These are phyloP conservation scores for Progne subis DNA, from an alignment of 2,113 vertebrate genomes.

Conservation along the genomic window DNA sequence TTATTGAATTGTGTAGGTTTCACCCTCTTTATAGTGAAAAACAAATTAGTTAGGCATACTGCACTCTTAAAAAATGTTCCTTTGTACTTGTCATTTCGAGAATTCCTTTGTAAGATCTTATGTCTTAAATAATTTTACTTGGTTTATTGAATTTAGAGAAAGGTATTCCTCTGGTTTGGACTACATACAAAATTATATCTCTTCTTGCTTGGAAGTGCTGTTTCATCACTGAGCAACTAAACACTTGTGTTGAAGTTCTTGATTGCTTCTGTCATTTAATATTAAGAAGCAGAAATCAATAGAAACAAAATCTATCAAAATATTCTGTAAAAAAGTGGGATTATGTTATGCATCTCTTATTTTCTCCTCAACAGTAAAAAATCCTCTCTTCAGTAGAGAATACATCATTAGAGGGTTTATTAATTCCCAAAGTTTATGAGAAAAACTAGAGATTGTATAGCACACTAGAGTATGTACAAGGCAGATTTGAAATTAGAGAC, in stretches of 20 bases:
- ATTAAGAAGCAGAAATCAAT: not conserved
- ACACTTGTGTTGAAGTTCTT: not conserved
- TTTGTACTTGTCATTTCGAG: not conserved
- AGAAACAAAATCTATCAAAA: not conserved
- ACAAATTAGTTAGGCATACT: not conserved
- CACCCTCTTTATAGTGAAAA: not conserved
- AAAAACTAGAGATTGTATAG: not conserved
- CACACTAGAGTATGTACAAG: not conserved
- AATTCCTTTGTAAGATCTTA: constrained; percentile 14
- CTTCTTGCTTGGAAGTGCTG: not conserved
- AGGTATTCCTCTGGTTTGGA: not conserved
- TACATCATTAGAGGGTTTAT: not conserved
- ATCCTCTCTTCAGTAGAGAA: not conserved
- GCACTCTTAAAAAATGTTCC: not conserved
- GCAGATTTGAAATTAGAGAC: not conserved
- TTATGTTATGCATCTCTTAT: not conserved
- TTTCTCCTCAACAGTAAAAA: not conserved
- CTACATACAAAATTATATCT: not conserved
- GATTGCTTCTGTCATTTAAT: not conserved
- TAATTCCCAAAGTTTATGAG: not conserved
- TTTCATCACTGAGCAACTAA: not conserved
- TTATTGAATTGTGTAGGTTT: not conserved
- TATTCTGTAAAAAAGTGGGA: not conserved
- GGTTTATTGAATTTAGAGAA: constrained; percentile 31
- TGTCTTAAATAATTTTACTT: not conserved